Evolutionary conservation across 1,140 invertebrate genomes (phyloP).

Genomic region (Leucophenga varia): DNA sequence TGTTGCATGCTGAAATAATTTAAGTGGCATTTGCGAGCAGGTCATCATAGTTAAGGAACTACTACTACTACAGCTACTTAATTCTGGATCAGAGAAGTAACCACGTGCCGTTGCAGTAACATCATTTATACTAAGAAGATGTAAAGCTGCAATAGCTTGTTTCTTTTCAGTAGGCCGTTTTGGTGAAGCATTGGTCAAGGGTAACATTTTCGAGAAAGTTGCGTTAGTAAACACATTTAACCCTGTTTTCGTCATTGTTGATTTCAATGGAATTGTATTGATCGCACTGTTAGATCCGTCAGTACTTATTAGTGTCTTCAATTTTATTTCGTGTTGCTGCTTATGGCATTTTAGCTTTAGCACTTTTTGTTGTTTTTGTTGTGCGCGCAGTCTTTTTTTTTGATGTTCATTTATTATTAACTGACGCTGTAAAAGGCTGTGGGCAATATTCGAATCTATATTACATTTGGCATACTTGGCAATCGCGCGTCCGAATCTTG

Average conservation of each 20-base stretch:
- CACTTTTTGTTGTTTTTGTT: constrained; percentile 14
- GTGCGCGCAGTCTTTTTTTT: constrained; percentile 33
- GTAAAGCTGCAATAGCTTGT: constrained; percentile 35
- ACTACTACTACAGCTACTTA: constrained; percentile 15
- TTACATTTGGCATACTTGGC: constrained; percentile 37
- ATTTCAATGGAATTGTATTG: neutral
- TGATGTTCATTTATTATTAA: constrained; percentile 38
- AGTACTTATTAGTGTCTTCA: too few species aligned
- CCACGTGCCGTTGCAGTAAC: constrained; percentile 37
- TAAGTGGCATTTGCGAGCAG: neutral
- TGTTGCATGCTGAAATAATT: neutral
- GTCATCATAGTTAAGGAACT: neutral
- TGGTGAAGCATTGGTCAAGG: constrained; percentile 32
- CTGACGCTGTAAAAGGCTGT: constrained; percentile 29
- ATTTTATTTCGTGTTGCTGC: too few species aligned
- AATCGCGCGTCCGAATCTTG: constrained; percentile 21
- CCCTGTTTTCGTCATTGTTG: neutral
- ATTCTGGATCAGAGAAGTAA: constrained; percentile 54
- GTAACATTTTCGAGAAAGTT: too few species aligned
- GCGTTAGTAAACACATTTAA: neutral
- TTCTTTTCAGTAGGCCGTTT: constrained; percentile 36
- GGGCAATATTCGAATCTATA: neutral
- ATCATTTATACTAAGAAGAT: constrained; percentile 34
- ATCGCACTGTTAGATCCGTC: neutral
- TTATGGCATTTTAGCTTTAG: neutral